phyloP scores from a whole-genome alignment of 2,888 invertebrate genomes.

The Nomada lathburiana region DNA sequence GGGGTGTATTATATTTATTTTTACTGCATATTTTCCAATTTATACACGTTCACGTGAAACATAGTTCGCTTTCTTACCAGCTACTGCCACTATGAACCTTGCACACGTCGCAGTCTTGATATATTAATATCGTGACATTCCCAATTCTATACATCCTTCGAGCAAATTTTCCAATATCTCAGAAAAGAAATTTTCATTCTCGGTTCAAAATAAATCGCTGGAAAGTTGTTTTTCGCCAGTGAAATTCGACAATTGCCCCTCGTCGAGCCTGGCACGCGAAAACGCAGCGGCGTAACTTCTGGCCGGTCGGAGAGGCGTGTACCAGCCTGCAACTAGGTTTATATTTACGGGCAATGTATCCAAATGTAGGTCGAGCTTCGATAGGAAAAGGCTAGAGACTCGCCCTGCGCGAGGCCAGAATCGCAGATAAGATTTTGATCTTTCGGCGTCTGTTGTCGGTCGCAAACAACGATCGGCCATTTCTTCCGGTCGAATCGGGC shows the following conservation, averaged over 20 bases:
- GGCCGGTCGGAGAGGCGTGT: not conserved
- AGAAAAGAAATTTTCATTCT: too few relatives aligned
- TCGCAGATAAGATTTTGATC: constrained; percentile 53
- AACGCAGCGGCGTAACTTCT: not conserved
- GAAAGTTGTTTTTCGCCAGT: not conserved
- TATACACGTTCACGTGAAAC: too few relatives aligned
- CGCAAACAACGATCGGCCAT: constrained; percentile 40
- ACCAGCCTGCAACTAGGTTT: constrained; percentile 22
- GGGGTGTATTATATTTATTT: too few relatives aligned
- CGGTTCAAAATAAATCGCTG: too few relatives aligned
- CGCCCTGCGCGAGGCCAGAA: constrained; percentile 16
- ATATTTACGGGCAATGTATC: constrained; percentile 42
- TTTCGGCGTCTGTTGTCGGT: constrained; percentile 21
- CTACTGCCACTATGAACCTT: too few relatives aligned
- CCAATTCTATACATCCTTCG: too few relatives aligned
- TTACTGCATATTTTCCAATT: too few relatives aligned
- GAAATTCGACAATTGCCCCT: constrained; percentile 8
- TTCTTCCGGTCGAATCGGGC: constrained; percentile 8
- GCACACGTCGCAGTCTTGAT: too few relatives aligned
- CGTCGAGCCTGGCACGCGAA: not conserved
- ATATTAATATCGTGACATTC: too few relatives aligned
- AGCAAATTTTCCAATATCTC: not conserved
- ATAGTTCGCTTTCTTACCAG: too few relatives aligned
- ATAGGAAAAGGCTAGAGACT: constrained; percentile 36
- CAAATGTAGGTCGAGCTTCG: constrained; percentile 52